Conservation (phyloP, 2,113 vertebrate genomes). For the Eclectus roratus region DNA sequence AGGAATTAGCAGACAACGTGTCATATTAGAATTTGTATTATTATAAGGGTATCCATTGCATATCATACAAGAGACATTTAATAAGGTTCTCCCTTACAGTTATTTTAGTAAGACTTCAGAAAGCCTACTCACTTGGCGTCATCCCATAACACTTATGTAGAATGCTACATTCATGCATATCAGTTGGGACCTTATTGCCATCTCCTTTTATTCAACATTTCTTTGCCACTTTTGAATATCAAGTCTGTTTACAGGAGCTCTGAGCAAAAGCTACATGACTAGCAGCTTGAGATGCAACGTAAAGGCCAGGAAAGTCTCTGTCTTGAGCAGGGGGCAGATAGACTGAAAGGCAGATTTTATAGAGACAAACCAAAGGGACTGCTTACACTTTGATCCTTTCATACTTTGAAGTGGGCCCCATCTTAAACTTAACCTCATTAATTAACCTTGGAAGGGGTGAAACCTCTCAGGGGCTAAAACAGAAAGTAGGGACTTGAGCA, state of each 20-base stretch:
- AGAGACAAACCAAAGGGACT: not conserved
- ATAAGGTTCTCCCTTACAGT: not conserved
- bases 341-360: not conserved
- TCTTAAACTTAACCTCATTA: not conserved
- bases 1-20: rapidly evolving
- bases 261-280: not conserved
- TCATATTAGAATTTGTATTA: not conserved
- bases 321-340: not conserved
- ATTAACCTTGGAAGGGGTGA: not conserved
- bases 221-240: not conserved
- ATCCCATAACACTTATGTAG: not conserved
- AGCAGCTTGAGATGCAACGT: not conserved
- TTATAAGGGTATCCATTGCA: not conserved
- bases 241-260: not conserved
- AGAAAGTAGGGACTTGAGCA: not conserved
- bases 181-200: not conserved
- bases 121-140: not conserved
- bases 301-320: not conserved
- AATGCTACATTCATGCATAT: not conserved
- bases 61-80: not conserved
- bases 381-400: not conserved
- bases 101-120: not conserved
- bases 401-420: not conserved
- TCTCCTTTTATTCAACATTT: not conserved
- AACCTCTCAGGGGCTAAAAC: not conserved